These are phyloP conservation scores for Mellilla xanthometata DNA, from an alignment of 2,888 invertebrate species.

Conservation along the genomic window DNA sequence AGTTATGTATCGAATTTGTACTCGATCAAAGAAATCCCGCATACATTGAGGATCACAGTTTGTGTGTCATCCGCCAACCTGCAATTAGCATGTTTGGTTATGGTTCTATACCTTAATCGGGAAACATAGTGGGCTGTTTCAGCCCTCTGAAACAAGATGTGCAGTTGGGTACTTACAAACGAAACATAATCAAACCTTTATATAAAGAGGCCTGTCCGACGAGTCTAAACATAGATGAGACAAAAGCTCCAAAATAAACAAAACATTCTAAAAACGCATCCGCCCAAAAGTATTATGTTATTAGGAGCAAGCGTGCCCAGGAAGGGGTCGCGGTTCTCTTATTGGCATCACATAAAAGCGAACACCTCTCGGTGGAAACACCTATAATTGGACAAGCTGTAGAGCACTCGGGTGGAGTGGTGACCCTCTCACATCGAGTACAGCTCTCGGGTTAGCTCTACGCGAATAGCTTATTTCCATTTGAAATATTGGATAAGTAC, in stretches of 20 bases:
- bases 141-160: background rate
- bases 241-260: constrained; percentile 22
- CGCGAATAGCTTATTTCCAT: constrained; percentile 54
- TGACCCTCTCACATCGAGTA: constrained; percentile 67
- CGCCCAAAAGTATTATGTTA: constrained; percentile 11
- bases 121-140: no score
- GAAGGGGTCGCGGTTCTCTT: constrained; percentile 29
- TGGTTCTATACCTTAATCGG: no score
- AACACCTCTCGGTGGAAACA: constrained; percentile 58
- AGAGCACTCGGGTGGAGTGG: constrained; percentile 59
- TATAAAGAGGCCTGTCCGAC: background rate
- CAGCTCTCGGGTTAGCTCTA: constrained; percentile 46
- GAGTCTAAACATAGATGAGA: constrained; percentile 9
- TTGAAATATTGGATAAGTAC: constrained; percentile 33
- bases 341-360: constrained; percentile 42
- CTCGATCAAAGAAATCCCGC: no score
- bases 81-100: no score
- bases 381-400: constrained; percentile 73
- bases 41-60: no score
- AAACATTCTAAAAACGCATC: constrained; percentile 12
- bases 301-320: constrained; percentile 13
- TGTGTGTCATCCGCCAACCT: no score
- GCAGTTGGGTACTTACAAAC: background rate
- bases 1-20: no score
- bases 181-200: constrained; percentile 1